A percentile compares a stretch with the other conserved stretches of the same genome.
These are phyloP conservation scores for Noctua janthina DNA, from an alignment of 2,888 invertebrate genomes.

Conservation along the genomic window DNA sequence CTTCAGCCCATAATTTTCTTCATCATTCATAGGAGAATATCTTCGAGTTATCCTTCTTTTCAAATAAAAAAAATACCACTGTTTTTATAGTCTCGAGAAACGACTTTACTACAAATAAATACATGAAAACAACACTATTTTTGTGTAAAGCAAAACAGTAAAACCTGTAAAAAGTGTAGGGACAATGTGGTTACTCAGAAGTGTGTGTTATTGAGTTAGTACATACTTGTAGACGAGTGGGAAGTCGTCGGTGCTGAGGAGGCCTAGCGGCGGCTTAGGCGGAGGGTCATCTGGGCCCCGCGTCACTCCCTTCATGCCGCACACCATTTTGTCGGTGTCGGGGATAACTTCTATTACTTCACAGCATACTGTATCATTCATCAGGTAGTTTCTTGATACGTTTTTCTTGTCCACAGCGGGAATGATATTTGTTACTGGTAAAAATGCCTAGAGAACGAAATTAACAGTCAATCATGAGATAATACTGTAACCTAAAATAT, in stretches of 20 bases:
- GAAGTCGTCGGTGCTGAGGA: constrained; percentile 95
- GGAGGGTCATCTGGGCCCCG: constrained; percentile 93
- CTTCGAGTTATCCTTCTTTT: constrained; percentile 61
- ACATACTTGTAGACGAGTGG: constrained; percentile 96
- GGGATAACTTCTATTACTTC: constrained; percentile 96
- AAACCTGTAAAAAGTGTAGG: constrained; percentile 82
- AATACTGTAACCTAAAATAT: neutral
- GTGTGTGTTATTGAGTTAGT: constrained; percentile 62
- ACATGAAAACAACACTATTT: constrained; percentile 78
- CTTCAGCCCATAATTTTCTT: constrained; percentile 51
- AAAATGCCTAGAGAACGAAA: constrained; percentile 89
- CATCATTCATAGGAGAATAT: constrained; percentile 34
- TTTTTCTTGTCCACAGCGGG: constrained; percentile 95
- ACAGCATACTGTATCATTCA: constrained; percentile 96
- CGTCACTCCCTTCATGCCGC: constrained; percentile 95
- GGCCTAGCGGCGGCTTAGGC: constrained; percentile 94
- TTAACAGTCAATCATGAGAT: neutral
- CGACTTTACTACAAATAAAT: constrained; percentile 81
- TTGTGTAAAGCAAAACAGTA: constrained; percentile 74
- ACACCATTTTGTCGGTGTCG: constrained; percentile 96
- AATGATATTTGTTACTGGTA: constrained; percentile 93
- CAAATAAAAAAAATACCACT: constrained; percentile 77
- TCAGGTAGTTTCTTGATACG: constrained; percentile 94
- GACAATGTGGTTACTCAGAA: constrained; percentile 75
- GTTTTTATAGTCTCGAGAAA: constrained; percentile 78